A percentile compares a stretch with the other conserved stretches of the same genome.
Conservation (phyloP, 2,797 vertebrate genomes). For the Lepilemur septentrionalis region DNA sequence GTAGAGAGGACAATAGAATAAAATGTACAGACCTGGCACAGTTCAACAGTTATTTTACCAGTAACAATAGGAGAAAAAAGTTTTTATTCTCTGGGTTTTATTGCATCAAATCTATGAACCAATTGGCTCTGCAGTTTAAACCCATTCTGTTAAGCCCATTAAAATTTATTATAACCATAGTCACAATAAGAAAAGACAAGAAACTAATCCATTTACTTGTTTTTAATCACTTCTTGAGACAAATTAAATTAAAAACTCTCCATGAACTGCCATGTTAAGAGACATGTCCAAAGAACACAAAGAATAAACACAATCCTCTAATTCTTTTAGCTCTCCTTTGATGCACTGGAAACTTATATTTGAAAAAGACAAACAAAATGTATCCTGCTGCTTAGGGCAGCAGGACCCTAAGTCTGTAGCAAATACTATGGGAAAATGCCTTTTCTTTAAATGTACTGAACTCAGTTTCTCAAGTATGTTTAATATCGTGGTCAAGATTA, state of each 20-base stretch:
- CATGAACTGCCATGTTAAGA: not conserved
- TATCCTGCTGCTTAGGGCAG: not conserved
- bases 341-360: not conserved
- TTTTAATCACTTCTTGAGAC: not conserved
- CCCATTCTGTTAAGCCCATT: not conserved
- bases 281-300: not conserved
- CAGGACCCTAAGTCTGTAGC: not conserved
- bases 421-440: not conserved
- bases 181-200: not conserved
- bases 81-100: not conserved
- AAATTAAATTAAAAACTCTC: slow-evolving; percentile 20
- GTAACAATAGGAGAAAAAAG: not conserved
- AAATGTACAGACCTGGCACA: not conserved
- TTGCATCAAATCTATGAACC: not conserved
- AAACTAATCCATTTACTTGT: not conserved
- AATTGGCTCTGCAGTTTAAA: not conserved
- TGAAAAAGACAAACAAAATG: not conserved
- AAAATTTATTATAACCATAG: not conserved
- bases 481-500: not conserved
- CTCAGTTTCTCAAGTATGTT: not conserved
- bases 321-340: not conserved
- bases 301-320: not conserved
- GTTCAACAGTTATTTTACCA: not conserved
- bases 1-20: not conserved
- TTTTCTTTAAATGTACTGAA: not conserved